Evolutionary conservation across 2,797 vertebrate genomes (phyloP).

Genomic region (Denticeps clupeoides): DNA sequence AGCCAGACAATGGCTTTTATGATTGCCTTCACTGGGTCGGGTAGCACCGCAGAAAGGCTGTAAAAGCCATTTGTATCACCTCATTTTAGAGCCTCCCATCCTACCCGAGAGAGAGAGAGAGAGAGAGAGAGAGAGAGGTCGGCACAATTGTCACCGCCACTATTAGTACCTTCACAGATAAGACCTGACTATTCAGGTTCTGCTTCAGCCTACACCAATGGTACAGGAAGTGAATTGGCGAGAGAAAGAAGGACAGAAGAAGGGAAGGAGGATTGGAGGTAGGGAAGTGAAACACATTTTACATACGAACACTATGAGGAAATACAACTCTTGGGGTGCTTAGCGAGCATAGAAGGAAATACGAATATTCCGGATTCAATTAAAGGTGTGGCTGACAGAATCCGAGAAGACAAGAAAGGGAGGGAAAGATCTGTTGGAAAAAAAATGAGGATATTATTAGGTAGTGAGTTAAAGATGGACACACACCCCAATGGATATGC

Average conservation of each 20-base stretch:
- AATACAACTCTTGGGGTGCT: too few relatives aligned
- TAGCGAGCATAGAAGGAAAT: too few relatives aligned
- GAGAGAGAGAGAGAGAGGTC: background rate
- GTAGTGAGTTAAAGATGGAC: background rate
- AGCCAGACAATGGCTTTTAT: conserved; percentile 70
- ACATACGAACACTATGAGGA: too few relatives aligned
- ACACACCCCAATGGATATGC: conserved; percentile 4
- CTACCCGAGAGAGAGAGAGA: background rate
- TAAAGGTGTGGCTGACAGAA: too few relatives aligned
- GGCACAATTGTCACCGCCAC: background rate
- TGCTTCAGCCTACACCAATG: background rate
- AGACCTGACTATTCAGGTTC: background rate
- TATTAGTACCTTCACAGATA: conserved; percentile 2
- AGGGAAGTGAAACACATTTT: too few relatives aligned
- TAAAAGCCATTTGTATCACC: conserved; percentile 76
- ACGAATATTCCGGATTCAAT: too few relatives aligned
- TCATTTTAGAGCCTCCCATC: conserved; percentile 57
- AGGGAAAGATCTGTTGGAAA: too few relatives aligned
- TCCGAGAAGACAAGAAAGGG: background rate
- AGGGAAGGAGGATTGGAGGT: background rate
- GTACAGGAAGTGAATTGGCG: background rate
- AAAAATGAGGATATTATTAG: too few relatives aligned
- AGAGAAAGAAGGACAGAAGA: background rate
- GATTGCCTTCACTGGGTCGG: conserved; percentile 63
- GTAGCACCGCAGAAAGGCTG: conserved; percentile 58